phyloP scores from a whole-genome alignment of 2,113 vertebrate species.

The Phrynocephalus versicolor region DNA sequence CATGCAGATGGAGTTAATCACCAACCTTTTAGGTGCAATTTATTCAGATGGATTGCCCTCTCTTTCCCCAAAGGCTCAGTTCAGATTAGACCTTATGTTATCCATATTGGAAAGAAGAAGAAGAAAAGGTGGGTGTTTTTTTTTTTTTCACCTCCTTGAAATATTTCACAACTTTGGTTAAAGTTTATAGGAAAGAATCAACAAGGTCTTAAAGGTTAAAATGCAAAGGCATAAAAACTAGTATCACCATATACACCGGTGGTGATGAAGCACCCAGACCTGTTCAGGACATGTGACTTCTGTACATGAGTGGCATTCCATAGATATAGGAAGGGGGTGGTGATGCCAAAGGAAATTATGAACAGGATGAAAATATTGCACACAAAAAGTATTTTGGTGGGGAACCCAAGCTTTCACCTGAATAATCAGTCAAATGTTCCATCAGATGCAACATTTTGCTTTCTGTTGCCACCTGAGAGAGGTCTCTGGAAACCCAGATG shows the following conservation, averaged over 20 bases:
- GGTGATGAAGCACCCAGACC: neutral
- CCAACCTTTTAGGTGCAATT: neutral
- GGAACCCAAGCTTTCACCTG: neutral
- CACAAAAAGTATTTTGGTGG: no score
- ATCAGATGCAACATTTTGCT: neutral
- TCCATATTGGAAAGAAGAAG: neutral
- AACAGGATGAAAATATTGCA: neutral
- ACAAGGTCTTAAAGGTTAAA: neutral
- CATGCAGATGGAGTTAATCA: constrained; percentile 22
- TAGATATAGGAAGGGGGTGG: neutral
- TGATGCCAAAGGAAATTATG: neutral
- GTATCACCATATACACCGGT: no score
- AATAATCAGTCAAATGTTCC: neutral
- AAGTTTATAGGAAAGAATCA: neutral
- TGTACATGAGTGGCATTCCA: neutral
- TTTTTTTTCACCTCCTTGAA: neutral
- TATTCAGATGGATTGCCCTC: neutral
- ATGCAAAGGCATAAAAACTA: neutral
- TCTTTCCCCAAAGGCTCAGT: neutral
- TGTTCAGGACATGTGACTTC: neutral
- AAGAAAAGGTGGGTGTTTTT: neutral
- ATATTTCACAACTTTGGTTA: neutral
- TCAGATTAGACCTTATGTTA: neutral
- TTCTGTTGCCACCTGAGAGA: neutral
- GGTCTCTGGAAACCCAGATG: neutral